Evolutionary conservation across 2,888 invertebrate genomes (phyloP).

Genomic region (Gari tellinella): DNA sequence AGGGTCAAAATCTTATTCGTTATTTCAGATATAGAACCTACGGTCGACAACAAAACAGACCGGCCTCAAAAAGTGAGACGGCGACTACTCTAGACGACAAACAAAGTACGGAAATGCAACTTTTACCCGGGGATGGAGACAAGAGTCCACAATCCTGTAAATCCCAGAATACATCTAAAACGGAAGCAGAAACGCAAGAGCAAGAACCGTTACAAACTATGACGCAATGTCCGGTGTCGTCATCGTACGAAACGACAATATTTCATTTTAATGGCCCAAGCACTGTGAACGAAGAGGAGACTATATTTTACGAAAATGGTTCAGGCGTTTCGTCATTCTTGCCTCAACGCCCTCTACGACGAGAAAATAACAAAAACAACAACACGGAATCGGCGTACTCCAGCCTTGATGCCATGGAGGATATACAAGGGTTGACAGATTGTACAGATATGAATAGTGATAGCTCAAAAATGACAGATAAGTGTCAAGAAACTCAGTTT

Average conservation of each 20-base stretch:
- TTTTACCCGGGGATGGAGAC: slow-evolving; percentile 37
- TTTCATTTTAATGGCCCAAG: slow-evolving; percentile 51
- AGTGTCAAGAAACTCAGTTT: background rate
- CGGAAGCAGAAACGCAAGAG: background rate
- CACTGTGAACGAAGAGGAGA: slow-evolving; percentile 34
- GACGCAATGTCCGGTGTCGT: slow-evolving; percentile 17
- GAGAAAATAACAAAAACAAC: slow-evolving; percentile 33
- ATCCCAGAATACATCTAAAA: background rate
- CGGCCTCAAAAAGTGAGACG: slow-evolving; percentile 35
- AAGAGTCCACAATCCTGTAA: background rate
- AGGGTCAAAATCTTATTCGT: too few species aligned
- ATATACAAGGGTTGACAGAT: slow-evolving; percentile 26
- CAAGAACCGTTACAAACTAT: slow-evolving; percentile 20
- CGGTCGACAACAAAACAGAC: slow-evolving; percentile 37
- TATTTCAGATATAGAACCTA: slow-evolving; percentile 49
- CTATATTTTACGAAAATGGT: slow-evolving; percentile 34
- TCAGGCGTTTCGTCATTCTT: slow-evolving; percentile 50
- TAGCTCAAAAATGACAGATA: slow-evolving; percentile 1
- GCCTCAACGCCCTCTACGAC: slow-evolving; percentile 31
- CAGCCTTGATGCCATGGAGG: slow-evolving; percentile 38
- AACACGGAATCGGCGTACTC: slow-evolving; percentile 52
- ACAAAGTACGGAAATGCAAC: slow-evolving; percentile 49
- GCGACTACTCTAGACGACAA: slow-evolving; percentile 51
- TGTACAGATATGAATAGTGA: slow-evolving; percentile 27
- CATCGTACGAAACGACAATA: slow-evolving; percentile 55